Percentiles rank a stretch among this genome's conserved stretches.
Conservation (phyloP, 2,888 invertebrate species). For the Philereme vetulata region DNA sequence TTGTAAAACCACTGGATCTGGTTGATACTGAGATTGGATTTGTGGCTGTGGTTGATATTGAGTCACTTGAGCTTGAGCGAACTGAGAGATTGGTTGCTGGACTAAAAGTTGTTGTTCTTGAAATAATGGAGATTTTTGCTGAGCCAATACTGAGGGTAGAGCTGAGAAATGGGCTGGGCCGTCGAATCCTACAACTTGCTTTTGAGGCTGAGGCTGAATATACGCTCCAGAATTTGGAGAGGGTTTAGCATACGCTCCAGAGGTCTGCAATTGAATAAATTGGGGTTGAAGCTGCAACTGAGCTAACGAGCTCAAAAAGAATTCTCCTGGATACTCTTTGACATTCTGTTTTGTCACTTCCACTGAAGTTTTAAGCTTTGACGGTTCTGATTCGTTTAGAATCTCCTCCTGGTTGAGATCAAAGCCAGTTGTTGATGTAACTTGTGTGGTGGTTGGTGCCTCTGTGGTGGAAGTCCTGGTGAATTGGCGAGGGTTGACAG, state of each 20-base stretch:
- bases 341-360: conserved; percentile 72
- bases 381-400: conserved; percentile 38
- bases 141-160: conserved; percentile 68
- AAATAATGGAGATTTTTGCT: conserved; percentile 44
- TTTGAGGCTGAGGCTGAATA: conserved; percentile 37
- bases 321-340: conserved; percentile 71
- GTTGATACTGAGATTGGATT: conserved; percentile 42
- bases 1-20: conserved; percentile 34
- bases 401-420: conserved; percentile 64
- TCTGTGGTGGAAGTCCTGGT: conserved; percentile 53
- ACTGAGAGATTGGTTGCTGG: conserved; percentile 42
- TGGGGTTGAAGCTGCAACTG: conserved; percentile 69
- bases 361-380: conserved; percentile 57
- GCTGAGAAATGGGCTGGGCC: conserved; percentile 70
- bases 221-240: conserved; percentile 30
- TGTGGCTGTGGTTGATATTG: conserved; percentile 38
- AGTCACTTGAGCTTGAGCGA: conserved; percentile 32
- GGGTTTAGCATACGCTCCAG: conserved; percentile 60
- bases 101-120: conserved; percentile 29
- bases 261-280: conserved; percentile 59
- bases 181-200: conserved; percentile 61
- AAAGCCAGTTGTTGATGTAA: conserved; percentile 57
- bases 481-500: conserved; percentile 62
- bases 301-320: conserved; percentile 66
- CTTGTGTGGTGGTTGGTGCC: conserved; percentile 49